A percentile compares a stretch with the other conserved stretches of the same genome.
phyloP scores from a whole-genome alignment of 2,888 invertebrate species.

The Drosophila vallismaia region DNA sequence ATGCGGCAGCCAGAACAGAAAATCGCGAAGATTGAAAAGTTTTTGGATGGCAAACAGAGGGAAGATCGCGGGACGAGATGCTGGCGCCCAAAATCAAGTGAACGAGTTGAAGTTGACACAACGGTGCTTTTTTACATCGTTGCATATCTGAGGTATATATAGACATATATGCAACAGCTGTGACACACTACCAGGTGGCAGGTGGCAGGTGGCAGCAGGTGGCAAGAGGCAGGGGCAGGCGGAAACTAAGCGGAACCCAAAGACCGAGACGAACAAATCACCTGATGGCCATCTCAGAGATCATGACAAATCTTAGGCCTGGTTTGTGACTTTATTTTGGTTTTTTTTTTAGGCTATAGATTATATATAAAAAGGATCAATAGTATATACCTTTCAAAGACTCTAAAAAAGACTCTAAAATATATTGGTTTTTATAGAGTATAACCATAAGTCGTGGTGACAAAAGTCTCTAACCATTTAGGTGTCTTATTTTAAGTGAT shows the following conservation, averaged over 20 bases:
- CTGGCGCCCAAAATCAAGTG: conserved; percentile 38
- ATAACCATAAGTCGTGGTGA: conserved; percentile 4
- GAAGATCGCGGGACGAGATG: background rate
- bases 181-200: conserved; percentile 21
- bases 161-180: conserved; percentile 18
- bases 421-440: background rate
- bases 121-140: conserved; percentile 36
- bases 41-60: background rate
- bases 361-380: too few species aligned
- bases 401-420: too few species aligned
- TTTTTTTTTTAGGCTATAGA: too few species aligned
- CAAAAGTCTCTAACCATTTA: background rate
- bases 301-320: background rate
- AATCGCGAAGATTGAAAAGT: conserved; percentile 1
- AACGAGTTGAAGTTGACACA: conserved; percentile 26
- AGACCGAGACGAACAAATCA: conserved; percentile 6
- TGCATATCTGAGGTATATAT: background rate
- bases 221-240: background rate
- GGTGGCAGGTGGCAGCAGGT: background rate
- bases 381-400: too few species aligned
- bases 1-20: conserved; percentile 14
- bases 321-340: background rate
- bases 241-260: conserved; percentile 58
- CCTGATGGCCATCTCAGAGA: background rate
- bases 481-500: conserved; percentile 52